Conservation (phyloP, 37 sponge, comb jelly and placozoan species). For the Beroe forskalii region DNA sequence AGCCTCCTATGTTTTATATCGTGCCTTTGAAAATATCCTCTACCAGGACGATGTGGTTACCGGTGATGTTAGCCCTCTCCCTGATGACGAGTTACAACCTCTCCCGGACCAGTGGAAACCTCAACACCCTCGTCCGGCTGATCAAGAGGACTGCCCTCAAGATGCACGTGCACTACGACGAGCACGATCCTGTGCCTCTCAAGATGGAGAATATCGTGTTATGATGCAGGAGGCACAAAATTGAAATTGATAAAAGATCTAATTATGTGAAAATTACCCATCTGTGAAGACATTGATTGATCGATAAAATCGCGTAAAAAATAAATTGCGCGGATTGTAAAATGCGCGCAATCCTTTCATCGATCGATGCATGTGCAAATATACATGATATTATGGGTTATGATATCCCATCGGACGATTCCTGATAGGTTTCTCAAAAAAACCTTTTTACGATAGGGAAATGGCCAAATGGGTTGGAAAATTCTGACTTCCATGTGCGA, state of each 20-base stretch:
- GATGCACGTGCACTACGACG: constrained; percentile 54
- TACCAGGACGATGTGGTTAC: constrained; percentile 64
- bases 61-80: constrained; percentile 56
- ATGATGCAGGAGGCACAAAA: neutral
- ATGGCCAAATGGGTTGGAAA: no score
- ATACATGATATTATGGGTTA: no score
- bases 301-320: neutral
- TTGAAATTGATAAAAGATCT: neutral
- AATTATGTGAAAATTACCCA: neutral
- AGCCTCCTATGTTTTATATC: no score
- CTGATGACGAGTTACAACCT: constrained; percentile 67
- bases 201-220: constrained; percentile 58
- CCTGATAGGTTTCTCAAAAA: no score
- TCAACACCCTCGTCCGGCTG: constrained; percentile 71
- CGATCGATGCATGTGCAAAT: no score
- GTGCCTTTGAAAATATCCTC: no score
- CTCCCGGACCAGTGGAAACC: constrained; percentile 77
- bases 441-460: no score
- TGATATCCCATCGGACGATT: no score
- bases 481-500: no score
- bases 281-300: neutral
- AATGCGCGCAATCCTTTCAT: no score
- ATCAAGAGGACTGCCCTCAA: constrained; percentile 42
- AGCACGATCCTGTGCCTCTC: constrained; percentile 23
- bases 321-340: no score